Conservation (phyloP, 2,797 vertebrate genomes). For the Phaenicophaeus curvirostris region DNA sequence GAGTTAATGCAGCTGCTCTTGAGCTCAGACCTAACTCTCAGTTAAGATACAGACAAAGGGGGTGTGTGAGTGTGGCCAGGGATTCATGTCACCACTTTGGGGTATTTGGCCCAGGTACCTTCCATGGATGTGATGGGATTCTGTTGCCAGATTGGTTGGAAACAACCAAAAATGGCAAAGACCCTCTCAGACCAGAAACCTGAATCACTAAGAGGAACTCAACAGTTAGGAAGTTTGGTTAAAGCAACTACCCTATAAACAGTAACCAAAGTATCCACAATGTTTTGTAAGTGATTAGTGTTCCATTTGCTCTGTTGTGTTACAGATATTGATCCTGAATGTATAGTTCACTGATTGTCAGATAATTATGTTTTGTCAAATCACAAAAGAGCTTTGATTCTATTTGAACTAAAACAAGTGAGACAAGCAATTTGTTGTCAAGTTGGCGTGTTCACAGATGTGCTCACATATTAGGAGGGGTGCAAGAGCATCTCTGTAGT, state of each 20-base stretch:
- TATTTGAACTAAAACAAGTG: fast-evolving
- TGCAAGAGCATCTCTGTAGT: not conserved
- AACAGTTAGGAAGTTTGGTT: not conserved
- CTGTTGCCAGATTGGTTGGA: fast-evolving
- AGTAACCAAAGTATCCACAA: no score
- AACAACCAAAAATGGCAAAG: not conserved
- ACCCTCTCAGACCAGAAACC: not conserved
- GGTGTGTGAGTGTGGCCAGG: not conserved
- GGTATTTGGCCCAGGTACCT: not conserved
- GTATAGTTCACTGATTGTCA: not conserved
- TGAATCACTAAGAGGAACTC: not conserved
- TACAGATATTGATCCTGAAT: not conserved
- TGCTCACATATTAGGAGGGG: not conserved
- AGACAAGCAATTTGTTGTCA: not conserved
- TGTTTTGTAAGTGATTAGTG: not conserved
- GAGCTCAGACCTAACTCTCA: fast-evolving
- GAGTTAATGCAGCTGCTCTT: not conserved
- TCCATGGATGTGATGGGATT: fast-evolving
- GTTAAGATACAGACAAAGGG: not conserved
- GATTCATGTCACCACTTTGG: fast-evolving
- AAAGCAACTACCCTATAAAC: not conserved
- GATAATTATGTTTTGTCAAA: not conserved
- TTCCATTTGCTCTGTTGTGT: not conserved
- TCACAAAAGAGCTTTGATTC: not conserved
- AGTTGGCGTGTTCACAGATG: not conserved